Evolutionary conservation across 2,797 vertebrate genomes (phyloP), one percentile per base, ranked within the genome.

Genomic region (Falco biarmicus): DNA sequence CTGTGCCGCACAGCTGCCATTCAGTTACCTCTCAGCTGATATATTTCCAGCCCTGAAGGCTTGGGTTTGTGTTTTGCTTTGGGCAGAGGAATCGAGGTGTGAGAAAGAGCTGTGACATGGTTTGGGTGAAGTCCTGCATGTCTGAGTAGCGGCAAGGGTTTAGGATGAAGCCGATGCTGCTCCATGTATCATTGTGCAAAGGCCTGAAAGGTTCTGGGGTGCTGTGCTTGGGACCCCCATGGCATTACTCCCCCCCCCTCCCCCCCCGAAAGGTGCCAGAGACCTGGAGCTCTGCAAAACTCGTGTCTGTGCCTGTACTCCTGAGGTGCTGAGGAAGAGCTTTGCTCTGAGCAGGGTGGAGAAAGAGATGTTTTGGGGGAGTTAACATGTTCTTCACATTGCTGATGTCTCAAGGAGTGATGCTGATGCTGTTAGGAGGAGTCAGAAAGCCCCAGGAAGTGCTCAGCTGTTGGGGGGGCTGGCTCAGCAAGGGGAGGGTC

Each of bases 151-250:
- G 7, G 9, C 19, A 66, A 66, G 8, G 11, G 11, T 66, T 85
- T 56, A 51, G 64, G 28, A 31, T 45, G 37, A 89, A 51, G 53
- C 13, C 0, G 1, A 24, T 69, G 41, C n/a, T 69, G 15, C 54
- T 79, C 47, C 10, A 7, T 20, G 2, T 29, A 3, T 54, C 59
- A 14, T 16, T 65, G 63, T 56, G 43, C 37, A 50, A 81, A 68
- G 34, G 18, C 17, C 41, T 64, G 61, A 74, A 77, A 22, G 20
- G 10, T 92, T 90, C 88, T 32, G 24, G 54, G 7, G 14, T 94
- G 45, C 57, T 80, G 50, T 0, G 0, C 21, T 47, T 78, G 65
- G 13, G 39, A 2, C 7, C 34, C 11, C 15, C 13, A 0, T 51
- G 39, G 15, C 34, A 59, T 31, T 0, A 3, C 10, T 79, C 19